phyloP scores from a whole-genome alignment of 2,888 invertebrate species.

The Habrosyne pyritoides region DNA sequence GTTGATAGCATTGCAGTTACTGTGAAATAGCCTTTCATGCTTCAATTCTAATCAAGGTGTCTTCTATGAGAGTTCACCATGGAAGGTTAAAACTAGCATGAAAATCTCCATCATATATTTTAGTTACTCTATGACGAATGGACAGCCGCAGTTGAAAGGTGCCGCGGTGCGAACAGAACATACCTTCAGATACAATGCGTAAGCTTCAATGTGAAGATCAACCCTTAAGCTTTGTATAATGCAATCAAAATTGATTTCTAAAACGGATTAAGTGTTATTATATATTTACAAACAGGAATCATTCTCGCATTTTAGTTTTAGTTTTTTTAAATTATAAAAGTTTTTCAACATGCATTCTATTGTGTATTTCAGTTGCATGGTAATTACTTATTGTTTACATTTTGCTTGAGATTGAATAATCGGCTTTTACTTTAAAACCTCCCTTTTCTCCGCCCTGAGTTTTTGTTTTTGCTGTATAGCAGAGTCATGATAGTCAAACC shows the following conservation, averaged over 20 bases:
- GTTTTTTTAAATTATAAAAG: too few relatives aligned
- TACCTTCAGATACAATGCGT: constrained; percentile 69
- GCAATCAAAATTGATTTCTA: neutral
- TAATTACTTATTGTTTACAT: too few relatives aligned
- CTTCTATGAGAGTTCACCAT: neutral
- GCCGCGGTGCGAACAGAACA: constrained; percentile 66
- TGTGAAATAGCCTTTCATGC: too few relatives aligned
- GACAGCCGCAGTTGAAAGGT: constrained; percentile 61
- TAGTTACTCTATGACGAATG: constrained; percentile 36
- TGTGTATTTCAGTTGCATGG: too few relatives aligned
- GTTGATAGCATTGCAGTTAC: too few relatives aligned
- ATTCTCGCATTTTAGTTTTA: neutral
- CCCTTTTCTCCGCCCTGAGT: too few relatives aligned
- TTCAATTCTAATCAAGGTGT: neutral
- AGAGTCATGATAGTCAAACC: too few relatives aligned
- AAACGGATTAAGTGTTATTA: neutral
- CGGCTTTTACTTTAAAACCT: too few relatives aligned
- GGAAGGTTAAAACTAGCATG: neutral
- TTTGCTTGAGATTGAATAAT: too few relatives aligned
- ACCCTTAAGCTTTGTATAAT: constrained; percentile 42
- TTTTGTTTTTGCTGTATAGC: too few relatives aligned
- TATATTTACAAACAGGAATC: neutral
- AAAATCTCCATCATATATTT: neutral
- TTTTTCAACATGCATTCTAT: too few relatives aligned
- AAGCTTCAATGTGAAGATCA: constrained; percentile 69